Conservation (phyloP, 2,888 invertebrate species). For the Barypeithes pellucidus region DNA sequence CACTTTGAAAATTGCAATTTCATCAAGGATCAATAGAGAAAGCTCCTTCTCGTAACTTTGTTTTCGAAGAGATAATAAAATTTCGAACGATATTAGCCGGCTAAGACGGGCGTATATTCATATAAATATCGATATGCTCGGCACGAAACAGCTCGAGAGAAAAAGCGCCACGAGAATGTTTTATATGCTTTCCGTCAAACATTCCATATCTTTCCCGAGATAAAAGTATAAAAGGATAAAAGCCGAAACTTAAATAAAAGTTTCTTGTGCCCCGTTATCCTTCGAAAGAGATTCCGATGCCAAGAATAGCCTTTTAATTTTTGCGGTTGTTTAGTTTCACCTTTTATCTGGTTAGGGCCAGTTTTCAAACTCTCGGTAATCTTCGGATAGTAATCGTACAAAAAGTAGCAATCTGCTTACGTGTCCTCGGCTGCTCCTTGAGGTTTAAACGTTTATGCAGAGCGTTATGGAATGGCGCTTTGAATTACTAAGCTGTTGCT, state of each 20-base stretch:
- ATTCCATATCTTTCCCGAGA: conserved; percentile 33
- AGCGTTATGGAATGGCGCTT: no score
- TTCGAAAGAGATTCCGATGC: conserved; percentile 8
- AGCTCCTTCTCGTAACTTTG: background rate
- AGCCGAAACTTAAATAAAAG: conserved; percentile 37
- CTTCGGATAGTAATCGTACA: background rate
- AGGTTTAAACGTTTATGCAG: no score
- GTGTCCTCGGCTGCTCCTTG: no score
- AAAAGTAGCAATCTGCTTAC: no score
- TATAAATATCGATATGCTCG: conserved; percentile 48
- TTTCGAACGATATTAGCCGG: conserved; percentile 26
- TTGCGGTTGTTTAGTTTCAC: conserved; percentile 4
- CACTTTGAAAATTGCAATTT: conserved; percentile 8
- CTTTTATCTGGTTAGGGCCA: conserved; percentile 12
- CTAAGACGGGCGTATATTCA: conserved; percentile 48
- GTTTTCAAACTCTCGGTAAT: conserved; percentile 1
- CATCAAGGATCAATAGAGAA: conserved; percentile 18
- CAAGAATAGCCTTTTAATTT: conserved; percentile 25
- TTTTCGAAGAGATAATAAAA: conserved; percentile 39
- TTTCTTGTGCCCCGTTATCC: conserved; percentile 25
- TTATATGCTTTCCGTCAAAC: conserved; percentile 45
- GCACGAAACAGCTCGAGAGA: conserved; percentile 34
- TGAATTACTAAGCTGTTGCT: no score
- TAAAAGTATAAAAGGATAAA: conserved; percentile 45
- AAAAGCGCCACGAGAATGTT: conserved; percentile 47